Evolutionary conservation across 2,113 vertebrate species (phyloP), one percentile per base, ranked within the genome.

Genomic region (Syngnathus floridae): DNA sequence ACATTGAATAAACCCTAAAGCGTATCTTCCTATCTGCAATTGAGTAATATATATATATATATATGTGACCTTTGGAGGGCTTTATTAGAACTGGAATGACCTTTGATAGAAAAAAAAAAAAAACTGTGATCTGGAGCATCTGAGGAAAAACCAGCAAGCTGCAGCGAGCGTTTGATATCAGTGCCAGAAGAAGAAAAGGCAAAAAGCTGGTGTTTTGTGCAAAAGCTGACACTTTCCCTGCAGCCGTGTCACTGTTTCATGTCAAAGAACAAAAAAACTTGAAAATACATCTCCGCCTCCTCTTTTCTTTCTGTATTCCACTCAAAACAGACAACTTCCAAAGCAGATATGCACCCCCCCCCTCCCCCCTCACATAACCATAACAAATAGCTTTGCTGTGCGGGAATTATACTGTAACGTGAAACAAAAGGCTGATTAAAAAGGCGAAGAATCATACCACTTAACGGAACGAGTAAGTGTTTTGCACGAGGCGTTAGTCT

Each of bases 161-260:
- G 69, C 57, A 76, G 70, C 71, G 38, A 71, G 5, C 60, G 70
- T 84, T 86, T 86, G 83, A 80, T 82, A 77, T 71, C 5, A 9
- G 67, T 78, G 81, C 83, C 76, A 84, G 85, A 66, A 84, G 78
- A 79, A 85, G 66, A 76, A 55, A 55, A 69, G 66, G 40, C 73
- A 82, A 85, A 81, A 80, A 56, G 70, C 45, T 49, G 78, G 52
- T 76, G 51, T 72, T 72, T 74, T 66, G 72, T 72, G 35, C 67
- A 72, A 64, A 80, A 64, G 66, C 78, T 64, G 75, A 74, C 75
- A 67, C 76, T 80, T 64, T 73, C 82, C 84, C 83, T 78, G 75
- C 63, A 86, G 83, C 83, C 76, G 81, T 85, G 84, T 84, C 83
- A 82, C 78, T 51, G 73, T 75, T 81, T 84, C 73, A 61, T 61